Evolutionary conservation across 2,888 invertebrate genomes (phyloP).

Genomic region (Tipula confusa): DNA sequence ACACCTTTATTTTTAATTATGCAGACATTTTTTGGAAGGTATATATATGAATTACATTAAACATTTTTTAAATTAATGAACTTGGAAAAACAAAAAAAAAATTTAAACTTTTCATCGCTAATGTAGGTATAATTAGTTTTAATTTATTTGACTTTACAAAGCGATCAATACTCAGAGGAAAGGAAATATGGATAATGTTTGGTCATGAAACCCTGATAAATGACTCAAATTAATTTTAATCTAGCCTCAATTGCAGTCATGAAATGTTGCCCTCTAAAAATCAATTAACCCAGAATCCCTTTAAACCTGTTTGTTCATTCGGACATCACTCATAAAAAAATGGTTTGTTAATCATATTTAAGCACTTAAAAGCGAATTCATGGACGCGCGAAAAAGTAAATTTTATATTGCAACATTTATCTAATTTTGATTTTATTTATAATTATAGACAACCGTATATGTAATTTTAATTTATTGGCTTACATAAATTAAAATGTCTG

Average conservation of each 20-base stretch:
- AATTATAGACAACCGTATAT: background rate
- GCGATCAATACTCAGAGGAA: background rate
- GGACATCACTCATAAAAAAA: background rate
- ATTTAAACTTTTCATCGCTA: no score
- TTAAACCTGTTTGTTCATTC: no score
- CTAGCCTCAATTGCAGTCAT: no score
- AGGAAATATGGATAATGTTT: background rate
- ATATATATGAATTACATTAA: no score
- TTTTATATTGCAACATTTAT: background rate
- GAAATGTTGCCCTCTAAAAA: no score
- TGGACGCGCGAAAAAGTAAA: background rate
- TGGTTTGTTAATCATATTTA: background rate
- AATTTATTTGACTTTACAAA: background rate
- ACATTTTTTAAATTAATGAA: no score
- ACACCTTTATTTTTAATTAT: no score
- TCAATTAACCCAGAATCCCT: no score
- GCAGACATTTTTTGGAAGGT: no score
- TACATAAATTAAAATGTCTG: background rate
- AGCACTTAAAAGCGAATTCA: no score
- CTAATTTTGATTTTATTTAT: background rate
- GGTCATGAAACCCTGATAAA: background rate
- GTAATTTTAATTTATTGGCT: background rate
- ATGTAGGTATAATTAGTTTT: background rate
- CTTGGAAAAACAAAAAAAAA: no score
- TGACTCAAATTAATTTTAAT: no score